Evolutionary conservation across 2,113 vertebrate species (phyloP).

Genomic region (Phoenicopterus ruber): DNA sequence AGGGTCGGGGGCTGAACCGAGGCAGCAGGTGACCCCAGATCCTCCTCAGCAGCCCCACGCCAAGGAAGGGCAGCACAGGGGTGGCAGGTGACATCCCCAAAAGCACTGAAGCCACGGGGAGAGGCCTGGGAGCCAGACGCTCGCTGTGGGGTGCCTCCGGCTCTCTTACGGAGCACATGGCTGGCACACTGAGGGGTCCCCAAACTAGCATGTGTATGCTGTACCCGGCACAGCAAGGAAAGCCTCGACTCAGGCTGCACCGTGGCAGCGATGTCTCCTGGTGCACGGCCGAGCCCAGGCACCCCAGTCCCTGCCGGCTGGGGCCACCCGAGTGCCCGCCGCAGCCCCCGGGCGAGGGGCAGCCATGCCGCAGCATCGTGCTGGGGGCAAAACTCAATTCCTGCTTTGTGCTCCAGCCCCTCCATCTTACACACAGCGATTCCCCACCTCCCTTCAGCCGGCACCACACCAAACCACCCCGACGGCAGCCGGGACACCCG

Average conservation of each 20-base stretch:
- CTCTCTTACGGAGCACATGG: accelerated
- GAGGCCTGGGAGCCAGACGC: background rate
- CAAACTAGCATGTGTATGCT: accelerated
- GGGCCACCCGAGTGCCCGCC: background rate
- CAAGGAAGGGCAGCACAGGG: background rate
- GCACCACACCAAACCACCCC: background rate
- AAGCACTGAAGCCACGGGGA: background rate
- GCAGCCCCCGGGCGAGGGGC: accelerated
- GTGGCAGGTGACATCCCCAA: background rate
- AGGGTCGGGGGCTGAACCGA: too few species aligned
- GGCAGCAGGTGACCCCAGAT: background rate
- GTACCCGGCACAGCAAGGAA: background rate
- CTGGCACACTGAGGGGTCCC: background rate
- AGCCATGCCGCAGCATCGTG: background rate
- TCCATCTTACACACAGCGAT: background rate
- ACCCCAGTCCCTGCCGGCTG: accelerated
- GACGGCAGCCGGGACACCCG: background rate
- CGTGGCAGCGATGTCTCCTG: accelerated
- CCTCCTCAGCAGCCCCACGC: background rate
- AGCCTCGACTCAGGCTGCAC: background rate
- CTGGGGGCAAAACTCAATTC: background rate
- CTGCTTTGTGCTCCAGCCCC: background rate
- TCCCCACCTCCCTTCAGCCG: background rate
- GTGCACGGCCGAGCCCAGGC: accelerated
- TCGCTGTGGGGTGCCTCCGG: background rate